phyloP scores from a whole-genome alignment of 1,140 invertebrate genomes.

The Drosophila pseudoananassae region DNA sequence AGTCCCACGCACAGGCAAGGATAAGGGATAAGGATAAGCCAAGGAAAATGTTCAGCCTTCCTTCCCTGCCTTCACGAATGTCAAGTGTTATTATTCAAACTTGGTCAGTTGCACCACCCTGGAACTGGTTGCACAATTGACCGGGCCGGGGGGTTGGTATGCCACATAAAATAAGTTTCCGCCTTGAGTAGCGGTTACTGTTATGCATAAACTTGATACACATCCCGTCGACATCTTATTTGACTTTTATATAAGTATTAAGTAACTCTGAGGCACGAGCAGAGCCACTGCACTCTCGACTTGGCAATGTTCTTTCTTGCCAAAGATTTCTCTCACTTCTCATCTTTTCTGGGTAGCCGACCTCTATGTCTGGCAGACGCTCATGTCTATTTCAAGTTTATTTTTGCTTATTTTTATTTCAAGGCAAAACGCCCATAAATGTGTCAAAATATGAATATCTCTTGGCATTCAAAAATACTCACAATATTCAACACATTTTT shows the following conservation, averaged over 20 bases:
- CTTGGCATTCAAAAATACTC: neutral
- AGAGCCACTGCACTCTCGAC: neutral
- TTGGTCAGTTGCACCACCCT: slow-evolving; percentile 45
- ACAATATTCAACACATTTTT: neutral
- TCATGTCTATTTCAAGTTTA: slow-evolving; percentile 22
- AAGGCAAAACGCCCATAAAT: neutral
- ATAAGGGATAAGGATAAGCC: neutral
- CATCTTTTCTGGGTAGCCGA: slow-evolving; percentile 18
- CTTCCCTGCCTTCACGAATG: slow-evolving; percentile 1
- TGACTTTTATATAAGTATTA: slow-evolving; percentile 56
- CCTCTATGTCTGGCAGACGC: neutral
- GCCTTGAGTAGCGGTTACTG: slow-evolving; percentile 56
- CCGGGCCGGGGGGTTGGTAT: neutral
- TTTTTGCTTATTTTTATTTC: slow-evolving; percentile 29
- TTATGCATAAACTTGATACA: slow-evolving; percentile 56
- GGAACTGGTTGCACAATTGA: slow-evolving; percentile 44
- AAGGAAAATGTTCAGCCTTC: slow-evolving; percentile 8
- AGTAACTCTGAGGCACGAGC: slow-evolving; percentile 19
- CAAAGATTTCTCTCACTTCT: neutral
- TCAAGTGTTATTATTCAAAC: slow-evolving; percentile 62
- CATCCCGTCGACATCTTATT: slow-evolving; percentile 15
- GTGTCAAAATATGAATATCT: neutral
- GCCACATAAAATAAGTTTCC: slow-evolving; percentile 30
- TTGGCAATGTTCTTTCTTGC: slow-evolving; percentile 1
- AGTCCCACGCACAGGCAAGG: neutral